Evolutionary conservation across 2,113 vertebrate species (phyloP).

Genomic region (Paraplagusia blochii): DNA sequence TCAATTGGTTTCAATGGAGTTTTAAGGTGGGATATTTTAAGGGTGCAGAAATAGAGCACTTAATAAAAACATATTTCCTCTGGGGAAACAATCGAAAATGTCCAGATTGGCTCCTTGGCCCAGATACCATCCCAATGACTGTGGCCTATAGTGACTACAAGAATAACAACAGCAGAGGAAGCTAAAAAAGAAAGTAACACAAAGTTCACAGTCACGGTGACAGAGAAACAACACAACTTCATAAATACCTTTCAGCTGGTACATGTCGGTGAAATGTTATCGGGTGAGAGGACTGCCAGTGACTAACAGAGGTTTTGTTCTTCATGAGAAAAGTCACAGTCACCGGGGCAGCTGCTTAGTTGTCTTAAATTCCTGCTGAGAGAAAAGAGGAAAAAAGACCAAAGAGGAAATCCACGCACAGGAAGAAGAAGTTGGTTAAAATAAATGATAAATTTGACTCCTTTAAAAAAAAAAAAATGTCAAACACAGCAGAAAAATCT

Average conservation of each 20-base stretch:
- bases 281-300: neutral
- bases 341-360: constrained; percentile 42
- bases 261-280: constrained; percentile 24
- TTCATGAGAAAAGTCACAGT: constrained; percentile 51
- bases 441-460: neutral
- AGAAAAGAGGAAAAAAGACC: constrained; percentile 3
- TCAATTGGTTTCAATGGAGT: too few relatives aligned
- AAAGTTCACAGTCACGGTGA: neutral
- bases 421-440: neutral
- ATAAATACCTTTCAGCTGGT: neutral
- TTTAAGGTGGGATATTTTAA: too few relatives aligned
- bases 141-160: too few relatives aligned
- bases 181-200: neutral
- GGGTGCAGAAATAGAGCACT: too few relatives aligned
- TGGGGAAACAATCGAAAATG: too few relatives aligned
- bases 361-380: constrained; percentile 25
- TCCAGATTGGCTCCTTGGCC: too few relatives aligned
- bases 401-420: constrained; percentile 1
- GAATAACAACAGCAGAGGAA: too few relatives aligned
- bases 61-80: too few relatives aligned
- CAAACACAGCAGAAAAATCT: constrained; percentile 4
- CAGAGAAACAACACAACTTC: neutral
- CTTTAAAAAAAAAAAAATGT: constrained; percentile 16
- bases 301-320: constrained; percentile 23
- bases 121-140: too few relatives aligned